Conservation (phyloP, 2,888 invertebrate species). For the Byasa hedistus region DNA sequence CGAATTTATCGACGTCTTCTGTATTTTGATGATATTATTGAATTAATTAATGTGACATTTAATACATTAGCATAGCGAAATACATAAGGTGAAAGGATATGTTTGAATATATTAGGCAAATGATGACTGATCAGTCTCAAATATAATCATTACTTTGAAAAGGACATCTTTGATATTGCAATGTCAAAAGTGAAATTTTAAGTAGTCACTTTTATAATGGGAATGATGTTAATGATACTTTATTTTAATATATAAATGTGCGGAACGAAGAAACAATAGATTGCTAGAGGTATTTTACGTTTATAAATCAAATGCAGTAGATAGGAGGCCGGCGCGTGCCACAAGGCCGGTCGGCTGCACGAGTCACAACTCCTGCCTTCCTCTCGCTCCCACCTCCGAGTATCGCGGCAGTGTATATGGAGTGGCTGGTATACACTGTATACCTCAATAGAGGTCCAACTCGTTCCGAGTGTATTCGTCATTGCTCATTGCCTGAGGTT, state of each 20-base stretch:
- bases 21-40: neutral
- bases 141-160: too few relatives aligned
- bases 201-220: neutral
- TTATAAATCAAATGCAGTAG: slow-evolving; percentile 62
- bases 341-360: slow-evolving; percentile 71
- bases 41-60: neutral
- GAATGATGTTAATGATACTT: neutral
- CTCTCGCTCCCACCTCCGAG: slow-evolving; percentile 54
- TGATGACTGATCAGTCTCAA: neutral
- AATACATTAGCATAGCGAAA: neutral
- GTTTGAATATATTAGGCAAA: neutral
- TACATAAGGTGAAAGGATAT: neutral
- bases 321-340: slow-evolving; percentile 76
- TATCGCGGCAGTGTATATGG: slow-evolving; percentile 49
- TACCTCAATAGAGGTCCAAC: slow-evolving; percentile 52
- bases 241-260: neutral
- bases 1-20: neutral
- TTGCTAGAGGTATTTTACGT: slow-evolving; percentile 3
- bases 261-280: slow-evolving; percentile 4
- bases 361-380: slow-evolving; percentile 55
- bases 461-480: slow-evolving; percentile 58
- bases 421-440: slow-evolving; percentile 40
- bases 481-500: slow-evolving; percentile 48
- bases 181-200: neutral
- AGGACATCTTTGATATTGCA: neutral